phyloP scores from a whole-genome alignment of 1,140 invertebrate genomes.

The Zaprionus capensis region DNA sequence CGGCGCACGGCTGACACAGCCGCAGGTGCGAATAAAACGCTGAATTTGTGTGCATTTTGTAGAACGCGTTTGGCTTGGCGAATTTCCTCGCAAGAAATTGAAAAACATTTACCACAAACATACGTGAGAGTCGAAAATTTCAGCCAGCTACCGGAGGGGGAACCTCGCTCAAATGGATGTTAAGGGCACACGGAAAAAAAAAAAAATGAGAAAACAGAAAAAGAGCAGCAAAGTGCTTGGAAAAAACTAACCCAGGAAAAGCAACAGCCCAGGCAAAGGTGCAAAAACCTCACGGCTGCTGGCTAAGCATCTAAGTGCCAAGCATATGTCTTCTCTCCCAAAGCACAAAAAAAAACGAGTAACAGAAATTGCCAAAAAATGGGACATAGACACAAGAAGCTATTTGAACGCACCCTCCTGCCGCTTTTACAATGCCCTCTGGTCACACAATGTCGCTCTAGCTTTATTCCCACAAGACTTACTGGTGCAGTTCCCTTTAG shows the following conservation, averaged over 20 bases:
- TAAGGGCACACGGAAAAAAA: neutral
- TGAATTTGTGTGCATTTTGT: conserved; percentile 75
- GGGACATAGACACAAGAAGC: conserved; percentile 29
- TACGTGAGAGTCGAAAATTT: conserved; percentile 46
- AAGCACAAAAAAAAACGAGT: conserved; percentile 30
- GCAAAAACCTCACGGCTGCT: conserved; percentile 43
- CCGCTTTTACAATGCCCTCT: neutral
- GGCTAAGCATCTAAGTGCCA: conserved; percentile 65
- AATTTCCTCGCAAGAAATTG: conserved; percentile 59
- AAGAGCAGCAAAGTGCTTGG: neutral
- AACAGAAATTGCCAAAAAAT: conserved; percentile 33
- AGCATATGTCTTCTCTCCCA: conserved; percentile 66
- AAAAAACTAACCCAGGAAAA: conserved; percentile 28
- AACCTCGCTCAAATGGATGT: conserved; percentile 24
- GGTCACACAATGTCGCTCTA: conserved; percentile 5
- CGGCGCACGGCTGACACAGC: conserved; percentile 11
- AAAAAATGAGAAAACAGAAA: conserved; percentile 6
- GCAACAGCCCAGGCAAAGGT: conserved; percentile 28
- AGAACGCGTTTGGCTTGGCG: conserved; percentile 46
- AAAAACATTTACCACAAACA: conserved; percentile 79
- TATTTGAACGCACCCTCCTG: neutral
- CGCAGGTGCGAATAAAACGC: conserved; percentile 76
- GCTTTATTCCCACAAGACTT: conserved; percentile 22
- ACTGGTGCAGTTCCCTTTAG: neutral
- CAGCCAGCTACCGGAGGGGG: conserved; percentile 5